phyloP scores from a whole-genome alignment of 2,888 invertebrate genomes.

The Athalia cordata region DNA sequence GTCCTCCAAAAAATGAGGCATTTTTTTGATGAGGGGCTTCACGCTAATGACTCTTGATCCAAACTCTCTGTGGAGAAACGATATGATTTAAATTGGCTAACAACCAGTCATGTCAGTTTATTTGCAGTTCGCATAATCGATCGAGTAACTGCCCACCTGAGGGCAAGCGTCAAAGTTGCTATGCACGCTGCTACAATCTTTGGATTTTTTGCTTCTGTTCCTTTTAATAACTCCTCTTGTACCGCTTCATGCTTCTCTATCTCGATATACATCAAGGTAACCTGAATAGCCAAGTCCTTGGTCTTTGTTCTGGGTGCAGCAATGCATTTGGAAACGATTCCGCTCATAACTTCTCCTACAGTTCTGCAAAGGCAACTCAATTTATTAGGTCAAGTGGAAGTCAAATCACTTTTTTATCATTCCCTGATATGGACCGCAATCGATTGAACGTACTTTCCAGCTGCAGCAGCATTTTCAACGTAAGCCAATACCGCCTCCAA shows the following conservation, averaged over 20 bases:
- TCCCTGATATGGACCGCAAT: background rate
- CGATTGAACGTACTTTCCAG: conserved; percentile 80
- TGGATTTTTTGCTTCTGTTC: conserved; percentile 96
- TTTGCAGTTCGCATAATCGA: conserved; percentile 7
- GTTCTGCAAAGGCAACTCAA: conserved; percentile 75
- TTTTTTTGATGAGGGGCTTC: conserved; percentile 92
- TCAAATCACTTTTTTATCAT: background rate
- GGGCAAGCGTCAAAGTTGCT: conserved; percentile 82
- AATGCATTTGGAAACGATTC: conserved; percentile 93
- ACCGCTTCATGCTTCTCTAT: conserved; percentile 95
- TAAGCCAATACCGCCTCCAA: conserved; percentile 93
- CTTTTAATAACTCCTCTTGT: conserved; percentile 93
- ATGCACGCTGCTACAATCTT: conserved; percentile 94
- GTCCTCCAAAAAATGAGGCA: conserved; percentile 89
- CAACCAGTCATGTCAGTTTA: no score
- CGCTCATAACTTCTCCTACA: conserved; percentile 90
- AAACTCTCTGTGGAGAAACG: conserved; percentile 80
- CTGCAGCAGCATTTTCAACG: conserved; percentile 91
- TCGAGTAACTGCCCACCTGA: conserved; percentile 74
- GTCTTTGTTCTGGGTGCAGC: conserved; percentile 94
- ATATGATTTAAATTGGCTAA: background rate
- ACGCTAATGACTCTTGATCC: conserved; percentile 93
- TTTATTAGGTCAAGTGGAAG: background rate
- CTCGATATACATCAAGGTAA: conserved; percentile 95
- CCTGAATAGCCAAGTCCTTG: conserved; percentile 91